These are phyloP conservation scores for Sarcophaga peregrina DNA, from an alignment of 1,140 invertebrate genomes.

Conservation along the genomic window DNA sequence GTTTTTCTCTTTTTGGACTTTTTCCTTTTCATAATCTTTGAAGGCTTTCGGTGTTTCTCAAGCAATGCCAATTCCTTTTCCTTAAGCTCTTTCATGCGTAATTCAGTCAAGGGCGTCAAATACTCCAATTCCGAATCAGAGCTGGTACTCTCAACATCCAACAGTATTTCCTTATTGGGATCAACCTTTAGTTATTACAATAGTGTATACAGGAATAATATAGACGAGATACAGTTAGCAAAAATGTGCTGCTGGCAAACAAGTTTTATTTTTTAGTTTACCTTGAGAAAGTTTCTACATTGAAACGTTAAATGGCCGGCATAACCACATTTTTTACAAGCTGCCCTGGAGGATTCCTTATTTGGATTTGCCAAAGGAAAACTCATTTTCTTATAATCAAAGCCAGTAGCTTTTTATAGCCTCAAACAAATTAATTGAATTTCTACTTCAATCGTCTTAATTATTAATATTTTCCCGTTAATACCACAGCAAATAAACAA, in stretches of 20 bases:
- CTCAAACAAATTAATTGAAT: background rate
- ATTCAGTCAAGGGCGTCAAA: constrained; percentile 81
- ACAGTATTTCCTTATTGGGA: constrained; percentile 87
- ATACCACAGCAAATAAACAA: constrained; percentile 23
- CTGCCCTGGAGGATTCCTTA: constrained; percentile 80
- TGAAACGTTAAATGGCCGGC: constrained; percentile 96
- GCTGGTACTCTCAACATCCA: constrained; percentile 96
- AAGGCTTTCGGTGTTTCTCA: constrained; percentile 48
- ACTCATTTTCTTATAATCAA: constrained; percentile 54
- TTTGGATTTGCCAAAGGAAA: constrained; percentile 68
- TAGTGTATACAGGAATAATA: background rate
- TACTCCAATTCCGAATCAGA: constrained; percentile 88
- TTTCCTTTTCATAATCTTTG: constrained; percentile 46
- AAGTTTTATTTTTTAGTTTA: constrained; percentile 65
- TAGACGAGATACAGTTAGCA: background rate
- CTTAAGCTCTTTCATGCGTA: constrained; percentile 79
- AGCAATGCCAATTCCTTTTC: constrained; percentile 44
- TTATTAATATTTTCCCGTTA: constrained; percentile 19
- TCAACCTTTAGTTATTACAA: constrained; percentile 70
- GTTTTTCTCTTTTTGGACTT: constrained; percentile 48
- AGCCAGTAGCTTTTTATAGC: background rate
- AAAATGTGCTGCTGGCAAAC: background rate
- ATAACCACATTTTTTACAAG: constrained; percentile 94
- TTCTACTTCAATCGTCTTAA: background rate
- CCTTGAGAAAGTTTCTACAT: constrained; percentile 95